These are phyloP conservation scores for Pelobates cultripes DNA, from an alignment of 2,797 vertebrate genomes.

Conservation along the genomic window DNA sequence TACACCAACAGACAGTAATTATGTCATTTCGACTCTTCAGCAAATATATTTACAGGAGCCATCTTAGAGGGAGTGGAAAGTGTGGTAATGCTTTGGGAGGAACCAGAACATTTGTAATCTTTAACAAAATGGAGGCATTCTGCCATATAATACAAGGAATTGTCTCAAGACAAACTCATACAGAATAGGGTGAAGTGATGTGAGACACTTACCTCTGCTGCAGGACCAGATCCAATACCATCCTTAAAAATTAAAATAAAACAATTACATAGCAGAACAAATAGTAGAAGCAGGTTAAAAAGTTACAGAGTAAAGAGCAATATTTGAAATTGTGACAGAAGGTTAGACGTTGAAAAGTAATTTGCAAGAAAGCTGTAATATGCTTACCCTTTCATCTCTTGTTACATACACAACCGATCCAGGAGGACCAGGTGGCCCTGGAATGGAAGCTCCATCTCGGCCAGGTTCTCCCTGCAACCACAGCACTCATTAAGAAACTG, in stretches of 20 bases:
- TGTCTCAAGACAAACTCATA: no score
- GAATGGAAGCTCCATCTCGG: constrained; percentile 79
- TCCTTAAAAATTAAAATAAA: constrained; percentile 12
- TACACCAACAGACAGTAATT: no score
- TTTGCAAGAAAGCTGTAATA: constrained; percentile 19
- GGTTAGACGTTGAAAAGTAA: no score
- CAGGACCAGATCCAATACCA: background rate
- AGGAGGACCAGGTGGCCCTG: constrained; percentile 86
- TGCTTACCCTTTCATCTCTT: constrained; percentile 63
- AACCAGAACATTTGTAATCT: no score
- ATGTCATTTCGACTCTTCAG: no score
- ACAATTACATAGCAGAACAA: constrained; percentile 1
- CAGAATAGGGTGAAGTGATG: no score
- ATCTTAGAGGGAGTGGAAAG: no score
- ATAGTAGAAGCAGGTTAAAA: background rate
- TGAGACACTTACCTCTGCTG: constrained; percentile 11
- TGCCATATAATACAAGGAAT: no score
- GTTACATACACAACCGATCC: constrained; percentile 78
- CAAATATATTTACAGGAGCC: no score
- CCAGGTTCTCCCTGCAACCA: constrained; percentile 82
- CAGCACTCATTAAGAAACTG: background rate
- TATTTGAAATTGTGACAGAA: no score
- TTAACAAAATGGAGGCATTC: no score
- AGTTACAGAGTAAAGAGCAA: background rate
- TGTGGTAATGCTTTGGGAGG: no score